Evolutionary conservation across 1,140 invertebrate genomes (phyloP).

Genomic region (Megathymus violae): DNA sequence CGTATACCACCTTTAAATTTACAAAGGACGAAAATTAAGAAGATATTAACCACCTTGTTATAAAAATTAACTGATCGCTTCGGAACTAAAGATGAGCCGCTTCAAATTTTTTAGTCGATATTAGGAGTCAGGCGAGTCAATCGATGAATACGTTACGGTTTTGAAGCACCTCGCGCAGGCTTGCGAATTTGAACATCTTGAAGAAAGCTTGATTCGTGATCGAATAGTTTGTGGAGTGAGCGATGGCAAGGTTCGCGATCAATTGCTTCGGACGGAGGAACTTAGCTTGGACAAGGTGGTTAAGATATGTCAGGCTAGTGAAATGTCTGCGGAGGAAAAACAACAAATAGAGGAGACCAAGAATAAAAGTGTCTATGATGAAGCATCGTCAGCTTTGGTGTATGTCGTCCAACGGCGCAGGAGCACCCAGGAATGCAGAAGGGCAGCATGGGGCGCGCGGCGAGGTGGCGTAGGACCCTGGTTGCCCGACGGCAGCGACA

Average conservation of each 20-base stretch:
- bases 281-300: not conserved
- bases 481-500: too few species aligned
- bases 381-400: too few species aligned
- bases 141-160: conserved; percentile 32
- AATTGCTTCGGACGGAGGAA: not conserved
- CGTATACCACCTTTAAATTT: conserved; percentile 9
- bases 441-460: too few species aligned
- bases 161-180: conserved; percentile 21
- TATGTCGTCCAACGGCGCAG: too few species aligned
- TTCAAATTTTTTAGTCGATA: conserved; percentile 35
- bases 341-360: too few species aligned
- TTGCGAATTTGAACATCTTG: conserved; percentile 1
- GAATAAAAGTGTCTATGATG: too few species aligned
- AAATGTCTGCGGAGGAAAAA: too few species aligned
- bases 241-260: not conserved
- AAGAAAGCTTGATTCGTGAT: not conserved
- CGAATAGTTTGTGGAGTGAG: not conserved
- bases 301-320: too few species aligned
- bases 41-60: conserved; percentile 7
- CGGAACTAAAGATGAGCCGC: conserved; percentile 28
- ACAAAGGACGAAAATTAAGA: conserved; percentile 18
- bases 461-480: too few species aligned
- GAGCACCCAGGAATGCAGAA: too few species aligned
- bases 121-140: conserved; percentile 18
- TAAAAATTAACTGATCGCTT: conserved; percentile 35